A percentile compares a stretch with the other conserved stretches of the same genome.
Evolutionary conservation across 2,888 invertebrate species (phyloP).

Genomic region (Orthosia incerta): DNA sequence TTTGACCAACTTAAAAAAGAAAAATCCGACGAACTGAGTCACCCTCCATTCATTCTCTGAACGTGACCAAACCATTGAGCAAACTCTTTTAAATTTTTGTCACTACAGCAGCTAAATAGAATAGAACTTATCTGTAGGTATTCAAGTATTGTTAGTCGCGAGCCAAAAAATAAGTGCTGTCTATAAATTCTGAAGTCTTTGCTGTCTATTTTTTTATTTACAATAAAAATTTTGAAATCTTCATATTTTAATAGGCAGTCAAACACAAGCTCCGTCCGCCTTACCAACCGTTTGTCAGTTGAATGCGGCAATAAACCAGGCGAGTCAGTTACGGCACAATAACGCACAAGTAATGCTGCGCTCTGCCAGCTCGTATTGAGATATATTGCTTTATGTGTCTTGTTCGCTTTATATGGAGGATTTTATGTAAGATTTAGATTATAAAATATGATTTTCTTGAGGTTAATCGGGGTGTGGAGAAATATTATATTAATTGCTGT

Average conservation of each 20-base stretch:
- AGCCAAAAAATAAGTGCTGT: no score
- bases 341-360: conserved; percentile 19
- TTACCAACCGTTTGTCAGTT: conserved; percentile 5
- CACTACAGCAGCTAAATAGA: no score
- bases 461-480: not conserved
- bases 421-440: not conserved
- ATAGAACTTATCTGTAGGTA: no score
- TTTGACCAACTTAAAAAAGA: no score
- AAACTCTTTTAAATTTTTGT: no score
- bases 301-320: conserved; percentile 10
- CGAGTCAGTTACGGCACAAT: conserved; percentile 20
- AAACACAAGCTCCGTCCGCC: not conserved
- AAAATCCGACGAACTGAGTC: no score
- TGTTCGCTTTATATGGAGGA: not conserved
- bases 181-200: not conserved
- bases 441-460: not conserved
- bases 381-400: conserved; percentile 9
- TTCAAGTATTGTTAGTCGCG: no score
- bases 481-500: not conserved
- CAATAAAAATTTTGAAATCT: not conserved
- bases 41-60: no score
- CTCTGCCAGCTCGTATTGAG: conserved; percentile 5
- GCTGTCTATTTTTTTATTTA: no score
- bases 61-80: no score
- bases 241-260: not conserved